These are phyloP conservation scores for Aegotheles bennettii DNA, from an alignment of 2,113 vertebrate species.

Conservation along the genomic window DNA sequence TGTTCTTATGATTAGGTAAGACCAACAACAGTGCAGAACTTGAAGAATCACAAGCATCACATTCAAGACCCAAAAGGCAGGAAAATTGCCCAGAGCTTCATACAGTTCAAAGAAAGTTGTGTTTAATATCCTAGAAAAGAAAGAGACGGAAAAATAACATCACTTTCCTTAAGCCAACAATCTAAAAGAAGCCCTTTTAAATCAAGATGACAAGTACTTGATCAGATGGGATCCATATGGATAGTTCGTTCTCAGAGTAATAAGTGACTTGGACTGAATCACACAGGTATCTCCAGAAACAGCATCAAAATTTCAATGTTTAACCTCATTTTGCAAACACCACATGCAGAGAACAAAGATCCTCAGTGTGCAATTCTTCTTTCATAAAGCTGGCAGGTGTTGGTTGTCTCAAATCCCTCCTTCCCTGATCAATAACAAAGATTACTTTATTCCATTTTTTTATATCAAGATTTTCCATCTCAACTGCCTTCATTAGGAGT, in stretches of 20 bases:
- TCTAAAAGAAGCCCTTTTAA: not conserved
- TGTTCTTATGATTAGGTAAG: slow-evolving; percentile 91
- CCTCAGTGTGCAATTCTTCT: not conserved
- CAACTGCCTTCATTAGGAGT: not conserved
- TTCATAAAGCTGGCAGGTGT: not conserved
- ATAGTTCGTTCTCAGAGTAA: not conserved
- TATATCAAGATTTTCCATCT: not conserved
- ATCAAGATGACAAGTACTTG: not conserved
- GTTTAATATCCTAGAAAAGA: slow-evolving; percentile 88
- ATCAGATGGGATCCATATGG: not conserved
- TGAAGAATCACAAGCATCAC: slow-evolving; percentile 87
- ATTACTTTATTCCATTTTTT: not conserved
- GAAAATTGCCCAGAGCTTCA: slow-evolving; percentile 94
- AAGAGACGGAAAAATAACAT: not conserved
- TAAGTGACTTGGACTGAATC: not conserved
- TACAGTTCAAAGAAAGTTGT: slow-evolving; percentile 93
- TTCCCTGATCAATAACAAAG: not conserved
- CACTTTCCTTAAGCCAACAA: not conserved
- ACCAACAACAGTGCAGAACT: slow-evolving; percentile 91
- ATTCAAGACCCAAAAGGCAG: slow-evolving; percentile 95
- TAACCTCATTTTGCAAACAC: not conserved
- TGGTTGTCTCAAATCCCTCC: not conserved
- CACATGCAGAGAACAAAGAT: not conserved
- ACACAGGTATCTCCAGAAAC: not conserved
- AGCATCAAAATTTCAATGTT: not conserved